Base-by-base conservation (phyloP, 2,797 vertebrate species). In the Poecile montanus region DNA sequence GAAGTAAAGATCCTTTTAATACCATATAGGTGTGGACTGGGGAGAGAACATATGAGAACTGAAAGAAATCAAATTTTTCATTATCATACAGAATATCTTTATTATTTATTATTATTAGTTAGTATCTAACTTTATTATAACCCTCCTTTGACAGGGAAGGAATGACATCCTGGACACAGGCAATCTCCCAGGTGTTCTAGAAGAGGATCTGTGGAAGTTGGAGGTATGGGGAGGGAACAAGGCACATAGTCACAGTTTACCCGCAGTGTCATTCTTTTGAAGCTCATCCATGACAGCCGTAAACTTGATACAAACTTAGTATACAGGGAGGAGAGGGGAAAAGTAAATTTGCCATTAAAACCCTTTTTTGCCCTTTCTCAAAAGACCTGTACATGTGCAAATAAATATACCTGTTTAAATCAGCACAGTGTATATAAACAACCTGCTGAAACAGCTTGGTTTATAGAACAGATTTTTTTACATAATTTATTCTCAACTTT, bases 1-100 rank as follows among this genome's bases (percentile, higher is more conserved):
- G 42, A 57, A 67, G 5, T 30, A 16, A 71, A 56, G 12, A 30
- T 21, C 0, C 1, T 72, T 3, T 47, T 42, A 20, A 10, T 38
- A 57, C 11, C 3, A 17, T 70, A 34, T 4, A 27, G 2, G 4
- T 10, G 11, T 56, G 23, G 12, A 26, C 4, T 38, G 3, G 4
- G 15, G 8, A 25, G 26, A 27, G 11, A 79, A 16, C 3, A 2
- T 27, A 27, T 5, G 10, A 58, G 11, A 58, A 50, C 3, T 5
- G 21, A 70, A 70, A 74, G 22, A 70, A 77, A 70, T 36, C 3
- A 45, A 85, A 34, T 22, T 27, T 45, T 40, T 72, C 2, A 7
- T 61, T 70, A 16, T n/a, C 56, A 2, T 16, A 30, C 13, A 66
- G 57, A 74, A 30, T 79, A 61, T 15, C 9, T 50, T 82, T 50